Percentiles rank a stretch among this genome's conserved stretches.
Evolutionary conservation across 2,888 invertebrate species (phyloP).

Genomic region (Graphium colonna): DNA sequence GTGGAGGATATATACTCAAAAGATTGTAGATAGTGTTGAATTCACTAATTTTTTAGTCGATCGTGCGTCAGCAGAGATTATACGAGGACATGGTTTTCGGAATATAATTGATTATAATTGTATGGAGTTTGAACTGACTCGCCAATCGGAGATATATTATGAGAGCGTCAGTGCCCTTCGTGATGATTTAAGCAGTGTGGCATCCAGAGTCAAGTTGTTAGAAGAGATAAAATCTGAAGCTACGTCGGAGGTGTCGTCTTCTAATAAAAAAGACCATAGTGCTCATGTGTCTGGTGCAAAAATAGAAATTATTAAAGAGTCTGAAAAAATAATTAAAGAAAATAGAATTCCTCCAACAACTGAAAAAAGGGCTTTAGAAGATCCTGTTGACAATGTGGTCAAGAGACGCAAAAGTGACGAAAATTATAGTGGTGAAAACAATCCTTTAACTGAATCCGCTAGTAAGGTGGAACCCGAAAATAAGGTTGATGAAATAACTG

Average conservation of each 20-base stretch:
- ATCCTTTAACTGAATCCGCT: background rate
- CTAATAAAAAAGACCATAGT: background rate
- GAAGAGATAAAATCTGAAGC: constrained; percentile 52
- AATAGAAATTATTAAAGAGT: too few species aligned
- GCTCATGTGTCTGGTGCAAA: too few species aligned
- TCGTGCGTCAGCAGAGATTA: constrained; percentile 61
- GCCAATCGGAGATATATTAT: constrained; percentile 63
- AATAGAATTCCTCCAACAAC: background rate
- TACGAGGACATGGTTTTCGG: constrained; percentile 60
- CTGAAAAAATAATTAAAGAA: background rate
- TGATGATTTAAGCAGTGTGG: constrained; percentile 57
- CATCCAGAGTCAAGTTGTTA: constrained; percentile 59
- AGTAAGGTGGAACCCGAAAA: too few species aligned
- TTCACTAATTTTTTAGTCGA: constrained; percentile 61
- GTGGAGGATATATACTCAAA: constrained; percentile 65
- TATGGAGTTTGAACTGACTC: constrained; percentile 67
- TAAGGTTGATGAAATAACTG: background rate
- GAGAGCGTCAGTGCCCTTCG: constrained; percentile 55
- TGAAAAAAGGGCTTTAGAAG: background rate
- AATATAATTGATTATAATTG: constrained; percentile 65
- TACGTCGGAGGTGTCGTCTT: background rate
- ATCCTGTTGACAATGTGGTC: background rate
- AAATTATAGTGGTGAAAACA: background rate
- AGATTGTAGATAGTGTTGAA: constrained; percentile 46
- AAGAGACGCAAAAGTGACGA: background rate